These are phyloP conservation scores for Gasteruption jaculator DNA, from an alignment of 2,888 invertebrate species.

Conservation along the genomic window DNA sequence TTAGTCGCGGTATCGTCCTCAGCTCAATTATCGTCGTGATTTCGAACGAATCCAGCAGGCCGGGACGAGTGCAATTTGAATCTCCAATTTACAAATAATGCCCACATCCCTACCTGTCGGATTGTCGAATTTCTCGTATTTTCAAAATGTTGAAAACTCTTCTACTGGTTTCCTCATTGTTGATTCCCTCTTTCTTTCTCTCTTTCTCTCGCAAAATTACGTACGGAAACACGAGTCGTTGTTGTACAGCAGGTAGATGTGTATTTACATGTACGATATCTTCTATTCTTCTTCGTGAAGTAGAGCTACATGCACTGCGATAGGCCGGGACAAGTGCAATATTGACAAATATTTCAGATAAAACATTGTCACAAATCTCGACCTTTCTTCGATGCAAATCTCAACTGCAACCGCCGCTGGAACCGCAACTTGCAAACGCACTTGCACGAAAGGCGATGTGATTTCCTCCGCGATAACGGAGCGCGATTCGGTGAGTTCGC, in stretches of 20 bases:
- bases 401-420: too few relatives aligned
- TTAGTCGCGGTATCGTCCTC: too few relatives aligned
- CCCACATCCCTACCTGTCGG: constrained; percentile 49
- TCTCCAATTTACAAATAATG: constrained; percentile 46
- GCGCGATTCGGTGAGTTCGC: neutral
- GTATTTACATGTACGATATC: neutral
- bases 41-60: constrained; percentile 48
- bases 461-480: constrained; percentile 1
- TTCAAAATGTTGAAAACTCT: too few relatives aligned
- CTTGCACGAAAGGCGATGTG: neutral
- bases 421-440: too few relatives aligned
- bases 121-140: constrained; percentile 34
- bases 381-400: constrained; percentile 48
- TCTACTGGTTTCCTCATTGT: constrained; percentile 2
- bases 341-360: constrained; percentile 37
- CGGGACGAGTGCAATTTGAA: constrained; percentile 54
- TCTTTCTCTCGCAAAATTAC: constrained; percentile 5
- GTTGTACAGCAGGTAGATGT: neutral
- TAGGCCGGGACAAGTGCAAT: constrained; percentile 55
- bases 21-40: constrained; percentile 15
- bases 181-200: constrained; percentile 11
- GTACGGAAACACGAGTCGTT: neutral
- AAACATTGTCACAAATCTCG: constrained; percentile 53
- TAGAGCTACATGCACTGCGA: constrained; percentile 42
- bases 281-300: neutral